Base-by-base conservation (phyloP, 2,113 vertebrate species). In the Dendrocopos noguchii region DNA sequence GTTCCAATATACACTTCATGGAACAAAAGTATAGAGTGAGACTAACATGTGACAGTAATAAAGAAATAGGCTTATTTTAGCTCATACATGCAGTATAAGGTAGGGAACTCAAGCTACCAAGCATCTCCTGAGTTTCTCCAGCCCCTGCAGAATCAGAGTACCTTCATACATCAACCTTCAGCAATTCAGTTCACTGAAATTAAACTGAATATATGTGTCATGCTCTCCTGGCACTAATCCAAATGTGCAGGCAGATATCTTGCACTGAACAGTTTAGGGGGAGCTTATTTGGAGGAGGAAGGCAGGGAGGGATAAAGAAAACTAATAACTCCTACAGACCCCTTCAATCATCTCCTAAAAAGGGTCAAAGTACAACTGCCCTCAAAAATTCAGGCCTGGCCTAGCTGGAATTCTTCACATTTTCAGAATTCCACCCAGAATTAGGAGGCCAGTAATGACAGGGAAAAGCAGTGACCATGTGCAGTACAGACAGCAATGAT, bases 401-500 rank as follows among this genome's bases (percentile, higher is more conserved):
- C 93, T 92, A 84, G 74, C 28, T 77, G 67, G 89, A 97, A 98
- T 98, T 97, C 97, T 77, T 96, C 52, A 90, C 96, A 97, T 97
- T 96, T 91, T 61, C 84, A 61, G 90, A 92, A 98, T 98, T 98
- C 97, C 93, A 96, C 88, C 84, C 66, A 78, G 53, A 87, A 91
- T 93, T 84, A 94, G 66, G 67, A 96, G 91, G 89, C 63, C 59
- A 80, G 52, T 88, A 96, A 91, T 84, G 93, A 90, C 74, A 95
- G 29, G 73, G 67, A 63, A 91, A 93, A 94, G 84, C 77, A 75
- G 12, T 44, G 94, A 79, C 50, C 29, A 3, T 5, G 63, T 72
- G 67, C 67, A 90, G 21, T 55, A 80, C 79, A 94, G 95, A 93
- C 11, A 95, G 67, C 81, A 95, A 88, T 95, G 96, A 95, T 55